These are phyloP conservation scores for Theropithecus gelada DNA, from an alignment of 2,113 vertebrate species.

Conservation along the genomic window DNA sequence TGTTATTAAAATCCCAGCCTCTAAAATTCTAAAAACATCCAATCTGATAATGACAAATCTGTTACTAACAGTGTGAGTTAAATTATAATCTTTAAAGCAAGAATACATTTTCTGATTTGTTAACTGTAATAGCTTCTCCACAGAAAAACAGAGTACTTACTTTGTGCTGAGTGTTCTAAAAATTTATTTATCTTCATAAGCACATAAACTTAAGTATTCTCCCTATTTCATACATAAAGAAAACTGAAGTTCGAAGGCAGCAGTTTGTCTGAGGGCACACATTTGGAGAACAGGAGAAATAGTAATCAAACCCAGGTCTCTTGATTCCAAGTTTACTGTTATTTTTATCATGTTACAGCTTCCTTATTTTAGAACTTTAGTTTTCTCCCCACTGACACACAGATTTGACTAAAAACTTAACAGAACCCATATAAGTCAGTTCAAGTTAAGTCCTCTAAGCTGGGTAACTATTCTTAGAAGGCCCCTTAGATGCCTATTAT, in stretches of 20 bases:
- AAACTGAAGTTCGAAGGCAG: neutral
- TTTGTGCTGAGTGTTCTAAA: conserved; percentile 1
- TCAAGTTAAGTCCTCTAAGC: conserved; percentile 16
- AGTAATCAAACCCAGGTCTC: neutral
- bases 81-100: neutral
- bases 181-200: neutral
- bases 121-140: neutral
- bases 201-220: neutral
- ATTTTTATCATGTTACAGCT: neutral
- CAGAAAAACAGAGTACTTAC: conserved; percentile 10
- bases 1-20: conserved; percentile 4
- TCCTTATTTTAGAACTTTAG: conserved; percentile 12
- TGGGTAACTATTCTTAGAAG: neutral
- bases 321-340: neutral
- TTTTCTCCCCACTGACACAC: neutral
- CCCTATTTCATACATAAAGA: neutral
- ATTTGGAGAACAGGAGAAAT: neutral
- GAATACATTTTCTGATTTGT: neutral
- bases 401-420: conserved; percentile 36
- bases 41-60: neutral
- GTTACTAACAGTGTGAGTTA: neutral
- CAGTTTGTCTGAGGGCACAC: neutral
- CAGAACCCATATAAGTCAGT: neutral
- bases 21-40: conserved; percentile 32
- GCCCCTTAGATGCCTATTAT: neutral